phyloP scores from a whole-genome alignment of 2,888 invertebrate genomes.

The Hecatera dysodea region DNA sequence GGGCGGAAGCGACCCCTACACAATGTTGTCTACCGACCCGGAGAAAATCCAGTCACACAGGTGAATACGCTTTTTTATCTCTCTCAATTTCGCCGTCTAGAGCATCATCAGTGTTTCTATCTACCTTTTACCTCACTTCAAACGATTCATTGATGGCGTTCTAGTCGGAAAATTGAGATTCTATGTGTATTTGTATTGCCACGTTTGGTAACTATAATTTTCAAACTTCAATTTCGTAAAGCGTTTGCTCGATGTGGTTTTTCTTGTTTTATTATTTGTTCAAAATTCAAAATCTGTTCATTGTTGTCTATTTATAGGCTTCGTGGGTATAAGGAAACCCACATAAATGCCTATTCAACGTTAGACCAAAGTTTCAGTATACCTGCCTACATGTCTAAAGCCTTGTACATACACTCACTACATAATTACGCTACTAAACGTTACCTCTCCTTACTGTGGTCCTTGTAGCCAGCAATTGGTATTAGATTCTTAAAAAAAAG shows the following conservation, averaged over 20 bases:
- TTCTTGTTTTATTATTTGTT: slow-evolving; percentile 61
- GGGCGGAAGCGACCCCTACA: slow-evolving; percentile 97
- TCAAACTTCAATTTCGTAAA: slow-evolving; percentile 36
- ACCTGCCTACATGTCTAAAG: slow-evolving; percentile 46
- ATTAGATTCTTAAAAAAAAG: slow-evolving; percentile 55
- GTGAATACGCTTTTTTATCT: slow-evolving; percentile 86
- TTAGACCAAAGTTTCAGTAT: slow-evolving; percentile 25
- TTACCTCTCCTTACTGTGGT: slow-evolving; percentile 63
- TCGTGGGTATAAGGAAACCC: slow-evolving; percentile 33
- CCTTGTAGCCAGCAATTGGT: slow-evolving; percentile 63
- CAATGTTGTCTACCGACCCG: slow-evolving; percentile 97
- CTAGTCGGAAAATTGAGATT: slow-evolving; percentile 41
- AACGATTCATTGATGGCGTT: slow-evolving; percentile 34
- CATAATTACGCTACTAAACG: slow-evolving; percentile 62
- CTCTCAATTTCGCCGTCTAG: slow-evolving; percentile 51
- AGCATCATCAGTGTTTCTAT: slow-evolving; percentile 43
- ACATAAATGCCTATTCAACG: slow-evolving; percentile 21
- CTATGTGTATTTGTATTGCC: slow-evolving; percentile 28
- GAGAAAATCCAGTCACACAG: slow-evolving; percentile 97
- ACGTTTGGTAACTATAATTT: slow-evolving; percentile 32
- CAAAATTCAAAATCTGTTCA: slow-evolving; percentile 20
- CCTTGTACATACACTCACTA: slow-evolving; percentile 66
- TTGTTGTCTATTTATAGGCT: slow-evolving; percentile 26
- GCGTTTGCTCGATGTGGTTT: slow-evolving; percentile 73
- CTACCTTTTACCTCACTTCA: not conserved